A percentile compares a stretch with the other conserved stretches of the same genome.
These are phyloP conservation scores for Phasia obesa DNA, from an alignment of 2,888 invertebrate genomes.

Conservation along the genomic window DNA sequence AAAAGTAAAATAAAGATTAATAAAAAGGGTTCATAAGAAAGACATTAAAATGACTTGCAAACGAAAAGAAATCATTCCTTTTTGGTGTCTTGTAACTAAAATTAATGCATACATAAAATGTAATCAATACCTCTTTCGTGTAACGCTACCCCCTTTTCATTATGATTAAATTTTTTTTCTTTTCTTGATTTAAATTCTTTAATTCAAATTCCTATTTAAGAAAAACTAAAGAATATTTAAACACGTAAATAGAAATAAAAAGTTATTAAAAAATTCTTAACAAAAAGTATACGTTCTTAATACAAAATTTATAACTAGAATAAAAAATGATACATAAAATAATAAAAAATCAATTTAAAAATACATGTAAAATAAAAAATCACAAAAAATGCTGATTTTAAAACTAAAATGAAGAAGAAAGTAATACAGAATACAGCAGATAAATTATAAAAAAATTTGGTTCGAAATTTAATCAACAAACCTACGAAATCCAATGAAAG, in stretches of 20 bases:
- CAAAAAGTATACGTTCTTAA: conserved; percentile 6
- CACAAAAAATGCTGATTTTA: conserved; percentile 55
- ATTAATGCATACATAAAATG: conserved; percentile 18
- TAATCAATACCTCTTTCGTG: conserved; percentile 24
- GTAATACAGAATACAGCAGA: conserved; percentile 1
- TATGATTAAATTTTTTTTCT: background rate
- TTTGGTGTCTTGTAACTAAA: background rate
- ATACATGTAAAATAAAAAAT: conserved; percentile 42
- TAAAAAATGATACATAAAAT: background rate
- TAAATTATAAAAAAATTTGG: background rate
- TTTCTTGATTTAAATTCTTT: conserved; percentile 1
- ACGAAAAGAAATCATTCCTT: background rate
- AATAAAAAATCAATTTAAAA: conserved; percentile 20
- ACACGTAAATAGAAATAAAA: background rate
- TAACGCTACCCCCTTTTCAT: background rate
- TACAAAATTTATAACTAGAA: conserved; percentile 22
- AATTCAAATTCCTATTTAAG: conserved; percentile 32
- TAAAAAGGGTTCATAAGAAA: background rate
- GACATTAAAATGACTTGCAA: background rate
- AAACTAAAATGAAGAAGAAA: conserved; percentile 24
- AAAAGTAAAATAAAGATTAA: background rate
- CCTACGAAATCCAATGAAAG: too few relatives aligned
- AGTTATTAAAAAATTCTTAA: background rate
- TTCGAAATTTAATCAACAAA: too few relatives aligned
- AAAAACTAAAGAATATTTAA: conserved; percentile 8